Evolutionary conservation across 2,113 vertebrate genomes (phyloP).

Genomic region (Seriola quinqueradiata): DNA sequence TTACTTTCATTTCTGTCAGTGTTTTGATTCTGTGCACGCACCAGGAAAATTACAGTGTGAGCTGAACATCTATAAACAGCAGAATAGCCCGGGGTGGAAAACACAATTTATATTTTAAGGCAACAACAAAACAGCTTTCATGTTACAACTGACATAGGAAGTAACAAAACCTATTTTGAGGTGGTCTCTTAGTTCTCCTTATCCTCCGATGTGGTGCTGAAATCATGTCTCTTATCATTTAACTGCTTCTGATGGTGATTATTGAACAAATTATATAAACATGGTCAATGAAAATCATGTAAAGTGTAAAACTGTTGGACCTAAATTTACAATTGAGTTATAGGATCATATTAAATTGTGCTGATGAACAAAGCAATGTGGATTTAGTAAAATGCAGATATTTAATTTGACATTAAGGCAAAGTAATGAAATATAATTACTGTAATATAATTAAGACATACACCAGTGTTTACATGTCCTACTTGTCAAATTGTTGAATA

Average conservation of each 20-base stretch:
- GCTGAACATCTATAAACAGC: conserved; percentile 40
- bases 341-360: background rate
- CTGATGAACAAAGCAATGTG: background rate
- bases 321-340: background rate
- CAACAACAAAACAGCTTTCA: conserved; percentile 26
- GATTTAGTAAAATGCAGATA: background rate
- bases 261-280: conserved; percentile 1
- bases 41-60: conserved; percentile 3
- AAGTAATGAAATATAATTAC: no score
- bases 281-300: background rate
- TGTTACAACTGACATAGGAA: background rate
- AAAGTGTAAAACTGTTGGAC: background rate
- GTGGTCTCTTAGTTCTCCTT: background rate
- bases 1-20: conserved; percentile 4
- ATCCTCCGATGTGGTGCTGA: background rate
- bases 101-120: conserved; percentile 14
- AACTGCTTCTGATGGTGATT: background rate
- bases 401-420: background rate
- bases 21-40: conserved; percentile 33
- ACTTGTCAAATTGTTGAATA: conserved; percentile 35
- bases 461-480: conserved; percentile 21
- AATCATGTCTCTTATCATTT: background rate
- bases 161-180: background rate
- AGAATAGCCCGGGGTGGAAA: background rate
- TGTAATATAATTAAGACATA: background rate